A percentile compares a stretch with the other conserved stretches of the same genome.
These are phyloP conservation scores for Nothobranchius furzeri DNA, from an alignment of 2,113 vertebrate genomes.

Conservation along the genomic window DNA sequence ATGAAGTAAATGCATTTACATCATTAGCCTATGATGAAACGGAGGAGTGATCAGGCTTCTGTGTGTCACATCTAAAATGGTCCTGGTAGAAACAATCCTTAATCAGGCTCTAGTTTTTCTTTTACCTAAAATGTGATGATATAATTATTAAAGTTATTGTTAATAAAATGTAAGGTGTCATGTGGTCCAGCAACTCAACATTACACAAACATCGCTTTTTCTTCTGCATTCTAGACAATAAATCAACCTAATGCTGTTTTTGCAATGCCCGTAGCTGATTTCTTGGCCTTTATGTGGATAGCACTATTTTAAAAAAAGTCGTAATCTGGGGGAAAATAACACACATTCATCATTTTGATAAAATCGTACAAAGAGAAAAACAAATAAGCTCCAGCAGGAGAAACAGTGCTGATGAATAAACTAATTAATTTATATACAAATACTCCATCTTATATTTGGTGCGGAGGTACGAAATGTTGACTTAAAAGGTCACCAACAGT, in stretches of 20 bases:
- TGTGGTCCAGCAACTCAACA: slow-evolving; percentile 33
- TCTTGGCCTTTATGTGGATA: slow-evolving; percentile 40
- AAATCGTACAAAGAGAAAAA: slow-evolving; percentile 24
- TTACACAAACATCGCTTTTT: slow-evolving; percentile 10
- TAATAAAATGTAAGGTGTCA: no score
- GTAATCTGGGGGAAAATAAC: slow-evolving; percentile 28
- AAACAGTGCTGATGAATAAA: slow-evolving; percentile 11
- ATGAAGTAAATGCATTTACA: no score
- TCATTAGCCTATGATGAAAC: no score
- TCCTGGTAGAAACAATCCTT: not conserved
- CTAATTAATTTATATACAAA: not conserved
- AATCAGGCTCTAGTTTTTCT: no score
- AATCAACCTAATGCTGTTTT: slow-evolving; percentile 60
- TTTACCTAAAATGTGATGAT: no score
- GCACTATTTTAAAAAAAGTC: slow-evolving; percentile 62
- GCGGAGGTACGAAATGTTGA: not conserved
- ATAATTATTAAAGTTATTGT: no score
- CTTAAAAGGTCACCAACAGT: slow-evolving; percentile 1
- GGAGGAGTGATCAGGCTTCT: no score
- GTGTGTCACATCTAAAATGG: no score
- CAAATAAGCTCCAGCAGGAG: not conserved
- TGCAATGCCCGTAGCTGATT: slow-evolving; percentile 24
- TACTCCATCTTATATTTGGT: not conserved
- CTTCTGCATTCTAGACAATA: slow-evolving; percentile 40
- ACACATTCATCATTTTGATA: slow-evolving; percentile 50